These are phyloP conservation scores for Drosophila ironensis DNA, from an alignment of 1,140 invertebrate genomes.

Conservation along the genomic window DNA sequence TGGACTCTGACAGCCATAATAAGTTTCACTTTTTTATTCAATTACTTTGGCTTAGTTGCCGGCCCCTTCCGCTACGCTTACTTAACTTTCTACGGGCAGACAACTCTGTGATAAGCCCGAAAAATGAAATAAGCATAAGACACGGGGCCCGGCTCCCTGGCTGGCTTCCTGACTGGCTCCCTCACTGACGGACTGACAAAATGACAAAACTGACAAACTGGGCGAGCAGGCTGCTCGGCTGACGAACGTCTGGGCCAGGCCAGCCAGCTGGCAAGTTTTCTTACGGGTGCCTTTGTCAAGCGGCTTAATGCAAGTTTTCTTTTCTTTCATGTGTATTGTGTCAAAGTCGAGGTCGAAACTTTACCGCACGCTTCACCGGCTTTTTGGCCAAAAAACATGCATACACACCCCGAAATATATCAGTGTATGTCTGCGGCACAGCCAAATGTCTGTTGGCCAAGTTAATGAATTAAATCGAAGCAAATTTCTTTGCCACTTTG, in stretches of 20 bases:
- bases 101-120: constrained; percentile 58
- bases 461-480: constrained; percentile 74
- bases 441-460: constrained; percentile 24
- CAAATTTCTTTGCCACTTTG: constrained; percentile 65
- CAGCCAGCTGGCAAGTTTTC: constrained; percentile 40
- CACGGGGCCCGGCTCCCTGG: constrained; percentile 9
- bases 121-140: constrained; percentile 69
- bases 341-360: constrained; percentile 36
- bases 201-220: not conserved
- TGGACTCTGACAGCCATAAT: constrained; percentile 55
- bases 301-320: constrained; percentile 39
- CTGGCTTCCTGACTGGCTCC: constrained; percentile 1
- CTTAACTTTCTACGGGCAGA: constrained; percentile 56
- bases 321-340: constrained; percentile 45
- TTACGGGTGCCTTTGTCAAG: constrained; percentile 33
- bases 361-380: constrained; percentile 20
- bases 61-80: constrained; percentile 45
- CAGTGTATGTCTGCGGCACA: not conserved
- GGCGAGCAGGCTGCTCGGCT: constrained; percentile 33
- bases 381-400: constrained; percentile 11
- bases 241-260: constrained; percentile 46
- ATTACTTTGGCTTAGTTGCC: constrained; percentile 68
- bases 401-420: too few relatives aligned
- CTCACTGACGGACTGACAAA: constrained; percentile 11
- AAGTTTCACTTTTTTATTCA: constrained; percentile 71